phyloP scores from a whole-genome alignment of 2,888 invertebrate species.

The Notocelia uddmanniana region DNA sequence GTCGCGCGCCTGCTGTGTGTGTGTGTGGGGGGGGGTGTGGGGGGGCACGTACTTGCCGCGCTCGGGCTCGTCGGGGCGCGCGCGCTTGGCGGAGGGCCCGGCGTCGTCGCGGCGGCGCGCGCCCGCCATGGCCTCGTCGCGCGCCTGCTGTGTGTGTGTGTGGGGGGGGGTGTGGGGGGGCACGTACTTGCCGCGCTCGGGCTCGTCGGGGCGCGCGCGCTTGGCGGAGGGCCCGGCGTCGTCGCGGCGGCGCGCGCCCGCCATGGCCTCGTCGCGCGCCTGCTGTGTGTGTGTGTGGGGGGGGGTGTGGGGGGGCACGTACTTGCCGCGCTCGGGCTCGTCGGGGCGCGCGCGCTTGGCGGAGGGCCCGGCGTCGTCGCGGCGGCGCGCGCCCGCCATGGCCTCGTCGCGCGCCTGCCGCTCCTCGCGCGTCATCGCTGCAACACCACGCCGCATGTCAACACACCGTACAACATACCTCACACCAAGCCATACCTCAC shows the following conservation, averaged over 20 bases:
- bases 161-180: no score
- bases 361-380: constrained; percentile 67
- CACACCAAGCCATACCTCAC: no score
- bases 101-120: no score
- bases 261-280: constrained; percentile 96
- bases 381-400: constrained; percentile 87
- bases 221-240: constrained; percentile 64
- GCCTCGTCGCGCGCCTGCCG: constrained; percentile 96
- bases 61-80: no score
- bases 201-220: constrained; percentile 84
- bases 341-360: constrained; percentile 64
- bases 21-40: no score
- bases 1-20: not conserved
- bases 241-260: constrained; percentile 78
- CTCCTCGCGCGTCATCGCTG: constrained; percentile 96
- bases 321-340: constrained; percentile 87
- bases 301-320: no score
- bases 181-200: constrained; percentile 78
- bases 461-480: no score
- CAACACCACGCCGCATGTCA: constrained; percentile 42
- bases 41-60: no score
- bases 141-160: not conserved
- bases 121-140: no score
- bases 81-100: no score
- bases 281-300: no score